phyloP scores from a whole-genome alignment of 2,113 vertebrate genomes.

The Thryonomys swinderianus region DNA sequence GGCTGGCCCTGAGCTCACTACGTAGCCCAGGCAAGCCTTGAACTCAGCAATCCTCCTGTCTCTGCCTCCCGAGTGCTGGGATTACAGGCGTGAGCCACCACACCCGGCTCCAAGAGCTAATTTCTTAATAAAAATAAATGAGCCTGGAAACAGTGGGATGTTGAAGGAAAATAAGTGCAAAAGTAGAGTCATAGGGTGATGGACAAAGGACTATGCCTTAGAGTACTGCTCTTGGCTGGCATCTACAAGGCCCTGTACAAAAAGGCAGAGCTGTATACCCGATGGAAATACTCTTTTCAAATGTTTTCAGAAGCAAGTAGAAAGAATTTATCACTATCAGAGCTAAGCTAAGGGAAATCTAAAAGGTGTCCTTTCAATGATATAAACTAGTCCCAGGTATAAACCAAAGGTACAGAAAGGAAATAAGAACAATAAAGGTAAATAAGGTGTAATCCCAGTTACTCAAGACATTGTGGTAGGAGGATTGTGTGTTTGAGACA shows the following conservation, averaged over 20 bases:
- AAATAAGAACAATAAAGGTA: background rate
- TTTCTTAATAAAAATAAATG: background rate
- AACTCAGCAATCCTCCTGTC: no score
- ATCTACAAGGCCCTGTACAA: background rate
- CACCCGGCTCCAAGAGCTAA: slow-evolving; percentile 3
- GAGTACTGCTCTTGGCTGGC: background rate
- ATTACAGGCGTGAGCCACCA: no score
- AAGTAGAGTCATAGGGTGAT: background rate
- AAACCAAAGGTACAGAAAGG: background rate
- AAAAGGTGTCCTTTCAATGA: background rate
- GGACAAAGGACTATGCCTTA: background rate
- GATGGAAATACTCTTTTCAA: background rate
- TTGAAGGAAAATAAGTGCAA: background rate
- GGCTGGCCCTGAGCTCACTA: no score
- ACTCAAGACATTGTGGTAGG: background rate
- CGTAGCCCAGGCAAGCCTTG: no score
- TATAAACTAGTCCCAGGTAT: background rate
- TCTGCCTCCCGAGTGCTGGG: no score
- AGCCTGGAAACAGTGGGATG: background rate
- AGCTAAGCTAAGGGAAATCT: background rate
- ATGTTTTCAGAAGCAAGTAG: background rate
- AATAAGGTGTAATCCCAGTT: background rate
- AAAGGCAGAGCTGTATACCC: background rate
- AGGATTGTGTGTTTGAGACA: background rate
- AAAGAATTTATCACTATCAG: background rate